phyloP scores from a whole-genome alignment of 2,888 invertebrate genomes.

The Drosophila parthenogenetica region DNA sequence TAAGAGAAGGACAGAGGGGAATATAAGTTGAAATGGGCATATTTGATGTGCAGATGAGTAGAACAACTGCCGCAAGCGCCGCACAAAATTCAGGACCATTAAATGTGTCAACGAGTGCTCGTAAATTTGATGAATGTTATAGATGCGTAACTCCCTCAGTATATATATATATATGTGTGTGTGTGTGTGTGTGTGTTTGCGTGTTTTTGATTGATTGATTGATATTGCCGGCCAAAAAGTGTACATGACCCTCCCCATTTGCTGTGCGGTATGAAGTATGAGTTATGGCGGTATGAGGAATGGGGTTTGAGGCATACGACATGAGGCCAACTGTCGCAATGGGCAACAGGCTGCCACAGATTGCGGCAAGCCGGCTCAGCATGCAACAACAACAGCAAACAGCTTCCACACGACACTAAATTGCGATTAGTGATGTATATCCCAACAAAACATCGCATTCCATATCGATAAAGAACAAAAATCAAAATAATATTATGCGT shows the following conservation, averaged over 20 bases:
- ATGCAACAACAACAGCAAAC: conserved; percentile 2
- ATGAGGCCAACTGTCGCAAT: conserved; percentile 17
- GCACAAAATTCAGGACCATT: conserved; percentile 27
- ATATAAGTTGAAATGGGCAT: not conserved
- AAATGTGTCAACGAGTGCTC: conserved; percentile 56
- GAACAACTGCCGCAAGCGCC: conserved; percentile 13
- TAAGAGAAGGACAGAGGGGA: not conserved
- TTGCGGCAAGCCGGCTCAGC: conserved; percentile 31
- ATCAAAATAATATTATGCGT: too few species aligned
- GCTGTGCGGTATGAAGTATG: too few species aligned
- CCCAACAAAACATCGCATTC: not conserved
- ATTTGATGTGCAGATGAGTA: conserved; percentile 6
- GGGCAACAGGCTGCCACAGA: conserved; percentile 52
- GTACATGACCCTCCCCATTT: not conserved
- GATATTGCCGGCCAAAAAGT: conserved; percentile 39
- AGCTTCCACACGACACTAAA: conserved; percentile 1
- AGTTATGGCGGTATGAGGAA: too few species aligned
- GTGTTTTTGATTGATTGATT: conserved; percentile 60
- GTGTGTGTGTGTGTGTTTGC: conserved; percentile 19
- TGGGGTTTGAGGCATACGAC: conserved; percentile 8
- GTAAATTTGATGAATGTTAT: conserved; percentile 54
- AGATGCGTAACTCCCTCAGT: not conserved
- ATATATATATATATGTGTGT: not conserved
- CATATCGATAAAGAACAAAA: too few species aligned
- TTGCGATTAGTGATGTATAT: not conserved